These are phyloP conservation scores for Leptinotarsa texana DNA, from an alignment of 1,140 invertebrate species.

Conservation along the genomic window DNA sequence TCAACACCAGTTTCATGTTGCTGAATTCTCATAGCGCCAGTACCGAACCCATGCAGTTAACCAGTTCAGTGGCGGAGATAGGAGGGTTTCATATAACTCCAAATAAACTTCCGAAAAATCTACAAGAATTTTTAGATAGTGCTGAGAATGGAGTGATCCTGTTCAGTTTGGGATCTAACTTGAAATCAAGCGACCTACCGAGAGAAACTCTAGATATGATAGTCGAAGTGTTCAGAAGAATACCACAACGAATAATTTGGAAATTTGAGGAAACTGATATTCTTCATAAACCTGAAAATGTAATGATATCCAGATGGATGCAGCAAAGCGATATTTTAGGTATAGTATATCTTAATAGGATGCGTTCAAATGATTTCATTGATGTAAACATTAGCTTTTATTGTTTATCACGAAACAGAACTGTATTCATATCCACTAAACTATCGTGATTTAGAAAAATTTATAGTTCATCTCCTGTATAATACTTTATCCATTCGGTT, in stretches of 20 bases:
- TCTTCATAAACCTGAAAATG: conserved; percentile 40
- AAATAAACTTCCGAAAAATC: conserved; percentile 55
- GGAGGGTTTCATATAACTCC: conserved; percentile 46
- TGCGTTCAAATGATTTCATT: no score
- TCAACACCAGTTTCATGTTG: conserved; percentile 43
- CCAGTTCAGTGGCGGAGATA: conserved; percentile 41
- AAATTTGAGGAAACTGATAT: conserved; percentile 64
- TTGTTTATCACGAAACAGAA: no score
- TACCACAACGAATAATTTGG: conserved; percentile 67
- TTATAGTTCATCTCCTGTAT: no score
- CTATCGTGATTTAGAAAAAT: no score
- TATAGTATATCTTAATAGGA: not conserved
- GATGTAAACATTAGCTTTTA: no score
- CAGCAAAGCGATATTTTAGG: conserved; percentile 41
- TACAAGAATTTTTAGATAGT: conserved; percentile 63
- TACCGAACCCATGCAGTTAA: conserved; percentile 40
- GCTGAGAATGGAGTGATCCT: conserved; percentile 67
- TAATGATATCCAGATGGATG: conserved; percentile 36
- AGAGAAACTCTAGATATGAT: conserved; percentile 57
- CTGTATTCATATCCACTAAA: no score
- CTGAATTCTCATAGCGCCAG: conserved; percentile 49
- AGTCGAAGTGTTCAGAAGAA: conserved; percentile 58
- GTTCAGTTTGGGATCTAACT: conserved; percentile 69
- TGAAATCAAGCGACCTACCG: conserved; percentile 57
- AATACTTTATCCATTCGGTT: no score